Evolutionary conservation across 2,797 vertebrate genomes (phyloP), one percentile per base, ranked within the genome.

Genomic region (Chelon labrosus): DNA sequence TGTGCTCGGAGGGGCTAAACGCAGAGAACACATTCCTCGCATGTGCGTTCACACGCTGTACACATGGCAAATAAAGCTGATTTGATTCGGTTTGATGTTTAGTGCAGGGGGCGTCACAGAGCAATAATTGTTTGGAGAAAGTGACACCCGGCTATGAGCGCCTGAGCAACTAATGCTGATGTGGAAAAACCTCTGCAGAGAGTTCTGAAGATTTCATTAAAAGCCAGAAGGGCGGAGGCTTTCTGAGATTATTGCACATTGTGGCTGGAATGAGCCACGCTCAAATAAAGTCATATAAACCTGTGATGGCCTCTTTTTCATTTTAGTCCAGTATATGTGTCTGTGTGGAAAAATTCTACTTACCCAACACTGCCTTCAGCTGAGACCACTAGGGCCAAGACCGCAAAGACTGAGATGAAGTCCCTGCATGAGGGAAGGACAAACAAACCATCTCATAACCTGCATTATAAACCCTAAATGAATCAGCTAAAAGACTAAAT

Each of bases 291-390:
- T 31, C 19, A 10, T 13, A 13, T 38, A 2, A n/a, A 47, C 35
- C 20, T 37, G 27, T 22, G 10, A 27, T 11, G 12, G 7, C 2
- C 10, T 2, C 0, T 9, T 8, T 31, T 14, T 47, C 9, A 10
- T 19, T 49, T 39, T 3, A 0, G 25, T 55, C 2, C 3, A 20
- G 9, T 16, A 27, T 10, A 63, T 56, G 16, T 0, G 0, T 22
- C 22, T 22, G 22, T 22, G 22, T 22, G 22, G 22, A 22, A 22
- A 22, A 22, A 2, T 35, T 39, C 5, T 4, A 82, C 91, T 90
- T 65, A 93, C 92, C 92, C 92, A 46, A 93, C 87, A 11, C 85
- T 78, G 14, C 64, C 88, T 79, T 89, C 81, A 44, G 80, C 75
- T 42, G 85, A 80, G 70, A 76, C 65, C 72, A 73, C 41, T 0